A percentile compares a stretch with the other conserved stretches of the same genome.
Conservation (phyloP, 2,797 vertebrate species). For the Pangasius macronema region DNA sequence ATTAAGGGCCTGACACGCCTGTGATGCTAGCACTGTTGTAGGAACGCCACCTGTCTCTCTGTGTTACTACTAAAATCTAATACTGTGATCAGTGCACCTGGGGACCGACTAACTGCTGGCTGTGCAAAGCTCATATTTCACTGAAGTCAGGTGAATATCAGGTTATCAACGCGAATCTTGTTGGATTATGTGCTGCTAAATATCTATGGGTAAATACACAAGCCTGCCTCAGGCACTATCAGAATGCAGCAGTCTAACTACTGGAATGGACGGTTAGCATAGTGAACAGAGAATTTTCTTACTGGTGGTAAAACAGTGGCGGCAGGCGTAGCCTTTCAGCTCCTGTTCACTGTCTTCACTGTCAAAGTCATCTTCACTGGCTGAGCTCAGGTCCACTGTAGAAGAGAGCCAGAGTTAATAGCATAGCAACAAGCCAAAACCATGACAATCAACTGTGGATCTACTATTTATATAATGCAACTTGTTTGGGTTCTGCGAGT, state of each 20-base stretch:
- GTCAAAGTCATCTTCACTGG: slow-evolving; percentile 99
- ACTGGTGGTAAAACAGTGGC: slow-evolving; percentile 99
- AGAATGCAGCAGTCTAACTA: not conserved
- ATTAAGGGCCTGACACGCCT: slow-evolving; percentile 56
- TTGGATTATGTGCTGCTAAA: not conserved
- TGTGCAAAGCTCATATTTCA: slow-evolving; percentile 39
- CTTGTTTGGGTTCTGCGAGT: not conserved
- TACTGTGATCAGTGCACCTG: slow-evolving; percentile 25
- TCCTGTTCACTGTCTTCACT: slow-evolving; percentile 99
- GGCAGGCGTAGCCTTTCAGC: slow-evolving; percentile 98
- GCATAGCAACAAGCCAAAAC: not conserved
- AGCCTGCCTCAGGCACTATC: not conserved
- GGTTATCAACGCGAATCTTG: not conserved
- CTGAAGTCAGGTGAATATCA: slow-evolving; percentile 23
- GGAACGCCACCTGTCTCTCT: slow-evolving; percentile 46
- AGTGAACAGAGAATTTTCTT: slow-evolving; percentile 60
- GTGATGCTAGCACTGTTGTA: slow-evolving; percentile 31
- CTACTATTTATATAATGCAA: not conserved
- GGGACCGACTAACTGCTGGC: slow-evolving; percentile 37
- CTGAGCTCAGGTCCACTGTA: slow-evolving; percentile 97
- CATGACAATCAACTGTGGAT: not conserved
- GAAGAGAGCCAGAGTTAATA: slow-evolving; percentile 39
- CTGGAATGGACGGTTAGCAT: not conserved
- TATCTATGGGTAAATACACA: not conserved
- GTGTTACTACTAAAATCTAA: slow-evolving; percentile 40